Evolutionary conservation across 2,797 vertebrate genomes (phyloP).

Genomic region (Anisognathus igniventris): DNA sequence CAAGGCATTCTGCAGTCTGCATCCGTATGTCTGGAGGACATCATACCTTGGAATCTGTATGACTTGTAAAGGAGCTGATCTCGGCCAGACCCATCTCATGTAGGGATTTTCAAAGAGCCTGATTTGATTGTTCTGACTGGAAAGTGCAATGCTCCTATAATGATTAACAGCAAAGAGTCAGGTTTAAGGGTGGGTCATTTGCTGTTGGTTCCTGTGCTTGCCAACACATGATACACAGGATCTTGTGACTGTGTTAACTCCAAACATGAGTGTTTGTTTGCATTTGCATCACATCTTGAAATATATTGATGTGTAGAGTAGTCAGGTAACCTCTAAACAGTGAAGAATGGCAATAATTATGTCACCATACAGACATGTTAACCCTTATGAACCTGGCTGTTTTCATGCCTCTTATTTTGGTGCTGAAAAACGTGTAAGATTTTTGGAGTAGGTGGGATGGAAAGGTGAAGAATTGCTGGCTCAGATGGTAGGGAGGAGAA

Average conservation of each 20-base stretch:
- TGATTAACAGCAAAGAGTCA: slow-evolving; percentile 54
- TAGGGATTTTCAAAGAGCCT: slow-evolving; percentile 35
- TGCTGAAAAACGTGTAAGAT: background rate
- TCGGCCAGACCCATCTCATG: background rate
- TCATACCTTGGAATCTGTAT: slow-evolving; percentile 12
- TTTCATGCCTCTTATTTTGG: background rate
- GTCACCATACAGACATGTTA: slow-evolving; percentile 16
- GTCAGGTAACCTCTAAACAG: slow-evolving; percentile 25
- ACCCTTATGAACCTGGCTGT: background rate
- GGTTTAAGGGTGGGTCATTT: slow-evolving; percentile 64
- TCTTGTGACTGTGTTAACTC: slow-evolving; percentile 59
- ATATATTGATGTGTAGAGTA: slow-evolving; percentile 12
- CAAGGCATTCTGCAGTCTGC: background rate
- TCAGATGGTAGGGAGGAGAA: background rate
- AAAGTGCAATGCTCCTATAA: slow-evolving; percentile 23
- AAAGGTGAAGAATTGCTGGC: background rate
- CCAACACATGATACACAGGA: slow-evolving; percentile 27
- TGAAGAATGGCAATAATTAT: slow-evolving; percentile 13
- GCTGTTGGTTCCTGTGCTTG: slow-evolving; percentile 40
- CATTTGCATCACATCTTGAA: slow-evolving; percentile 10
- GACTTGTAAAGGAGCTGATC: slow-evolving; percentile 21
- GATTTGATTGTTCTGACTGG: slow-evolving; percentile 44
- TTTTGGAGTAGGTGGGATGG: background rate
- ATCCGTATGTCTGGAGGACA: slow-evolving; percentile 27
- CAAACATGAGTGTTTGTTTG: slow-evolving; percentile 52